Conservation (phyloP, 2,113 vertebrate genomes). For the Thunnus maccoyii region DNA sequence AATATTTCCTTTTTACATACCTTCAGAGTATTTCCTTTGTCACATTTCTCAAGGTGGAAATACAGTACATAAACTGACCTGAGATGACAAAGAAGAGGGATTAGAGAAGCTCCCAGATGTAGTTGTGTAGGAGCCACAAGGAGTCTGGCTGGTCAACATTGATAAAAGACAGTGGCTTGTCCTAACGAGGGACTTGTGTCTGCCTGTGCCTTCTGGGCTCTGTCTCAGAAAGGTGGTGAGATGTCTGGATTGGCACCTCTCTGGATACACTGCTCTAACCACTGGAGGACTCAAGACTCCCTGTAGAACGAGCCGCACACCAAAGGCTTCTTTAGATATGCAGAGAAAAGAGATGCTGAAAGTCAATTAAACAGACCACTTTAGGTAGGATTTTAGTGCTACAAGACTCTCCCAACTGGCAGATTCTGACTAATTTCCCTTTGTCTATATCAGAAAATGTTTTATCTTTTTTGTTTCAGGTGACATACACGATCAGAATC, state of each 20-base stretch:
- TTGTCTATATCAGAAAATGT: neutral
- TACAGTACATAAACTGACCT: slow-evolving; percentile 73
- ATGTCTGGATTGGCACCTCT: slow-evolving; percentile 75
- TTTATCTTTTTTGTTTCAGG: slow-evolving; percentile 35
- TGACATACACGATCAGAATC: neutral
- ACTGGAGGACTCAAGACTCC: slow-evolving; percentile 61
- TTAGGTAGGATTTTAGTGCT: slow-evolving; percentile 3
- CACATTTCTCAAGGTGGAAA: slow-evolving; percentile 76
- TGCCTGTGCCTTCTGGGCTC: slow-evolving; percentile 58
- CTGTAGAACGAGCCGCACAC: slow-evolving; percentile 49
- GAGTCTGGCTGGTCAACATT: slow-evolving; percentile 81
- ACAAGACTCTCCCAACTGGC: slow-evolving; percentile 1
- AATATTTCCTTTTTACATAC: slow-evolving; percentile 61
- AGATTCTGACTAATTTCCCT: neutral
- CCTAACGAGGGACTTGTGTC: slow-evolving; percentile 73
- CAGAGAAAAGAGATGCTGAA: slow-evolving; percentile 59
- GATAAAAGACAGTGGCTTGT: slow-evolving; percentile 76
- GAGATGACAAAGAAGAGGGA: slow-evolving; percentile 80
- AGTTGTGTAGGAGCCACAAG: slow-evolving; percentile 60
- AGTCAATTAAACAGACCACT: slow-evolving; percentile 62
- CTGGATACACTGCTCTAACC: slow-evolving; percentile 48
- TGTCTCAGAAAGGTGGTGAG: slow-evolving; percentile 49
- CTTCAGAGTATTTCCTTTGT: slow-evolving; percentile 77
- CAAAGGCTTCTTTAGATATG: slow-evolving; percentile 63
- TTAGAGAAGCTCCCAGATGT: slow-evolving; percentile 63